These are phyloP conservation scores for Drosophila kanekoi DNA, from an alignment of 2,888 invertebrate species.

Conservation along the genomic window DNA sequence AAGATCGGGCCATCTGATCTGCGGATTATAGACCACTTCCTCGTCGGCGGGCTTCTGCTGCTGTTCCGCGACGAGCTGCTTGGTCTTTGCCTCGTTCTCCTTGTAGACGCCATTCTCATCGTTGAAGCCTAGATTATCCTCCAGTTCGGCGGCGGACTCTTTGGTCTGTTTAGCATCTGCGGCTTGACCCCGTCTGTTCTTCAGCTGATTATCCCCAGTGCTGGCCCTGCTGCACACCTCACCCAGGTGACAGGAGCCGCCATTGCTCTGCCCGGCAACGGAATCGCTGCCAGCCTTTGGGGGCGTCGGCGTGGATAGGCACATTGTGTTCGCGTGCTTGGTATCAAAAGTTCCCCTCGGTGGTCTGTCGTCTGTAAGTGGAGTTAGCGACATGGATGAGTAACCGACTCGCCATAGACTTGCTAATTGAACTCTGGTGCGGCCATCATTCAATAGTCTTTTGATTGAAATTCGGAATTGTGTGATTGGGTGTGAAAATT, in stretches of 20 bases:
- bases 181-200: conserved; percentile 50
- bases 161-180: conserved; percentile 57
- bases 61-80: conserved; percentile 19
- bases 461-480: conserved; percentile 19
- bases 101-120: conserved; percentile 82
- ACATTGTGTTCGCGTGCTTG: conserved; percentile 57
- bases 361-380: conserved; percentile 30
- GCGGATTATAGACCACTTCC: conserved; percentile 86
- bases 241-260: conserved; percentile 44
- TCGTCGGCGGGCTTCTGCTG: conserved; percentile 18
- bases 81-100: conserved; percentile 44
- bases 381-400: conserved; percentile 24
- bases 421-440: conserved; percentile 58
- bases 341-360: conserved; percentile 1
- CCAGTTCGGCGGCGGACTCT: conserved; percentile 36
- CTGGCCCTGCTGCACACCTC: conserved; percentile 29
- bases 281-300: conserved; percentile 24
- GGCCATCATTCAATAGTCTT: conserved; percentile 23
- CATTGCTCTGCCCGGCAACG: conserved; percentile 28
- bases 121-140: conserved; percentile 75
- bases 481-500: conserved; percentile 50
- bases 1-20: conserved; percentile 91
- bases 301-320: conserved; percentile 76
- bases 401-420: conserved; percentile 31
- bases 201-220: conserved; percentile 38